Evolutionary conservation across 2,113 vertebrate genomes (phyloP).

Genomic region (Todiramphus saurophagus): DNA sequence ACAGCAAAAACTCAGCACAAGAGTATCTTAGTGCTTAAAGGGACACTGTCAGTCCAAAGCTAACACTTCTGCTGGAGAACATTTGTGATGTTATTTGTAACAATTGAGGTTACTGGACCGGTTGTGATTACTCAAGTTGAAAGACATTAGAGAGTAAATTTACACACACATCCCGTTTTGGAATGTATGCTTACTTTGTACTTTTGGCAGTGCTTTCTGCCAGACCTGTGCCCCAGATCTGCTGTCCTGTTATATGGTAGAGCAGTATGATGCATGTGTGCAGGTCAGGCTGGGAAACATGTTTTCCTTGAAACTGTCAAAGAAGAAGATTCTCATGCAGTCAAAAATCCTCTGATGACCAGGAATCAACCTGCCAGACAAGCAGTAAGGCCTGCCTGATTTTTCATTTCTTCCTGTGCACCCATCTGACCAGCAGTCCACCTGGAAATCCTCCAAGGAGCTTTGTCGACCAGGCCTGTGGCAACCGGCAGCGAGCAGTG

Average conservation of each 20-base stretch:
- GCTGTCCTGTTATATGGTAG: not conserved
- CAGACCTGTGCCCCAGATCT: not conserved
- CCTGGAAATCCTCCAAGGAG: not conserved
- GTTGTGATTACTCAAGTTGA: not conserved
- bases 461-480: not conserved
- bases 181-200: not conserved
- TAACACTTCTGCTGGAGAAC: not conserved
- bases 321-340: not conserved
- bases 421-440: not conserved
- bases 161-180: not conserved
- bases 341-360: not conserved
- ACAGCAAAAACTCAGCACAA: slow-evolving; percentile 20
- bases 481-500: not conserved
- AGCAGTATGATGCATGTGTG: rapidly evolving
- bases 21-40: not conserved
- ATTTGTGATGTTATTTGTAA: not conserved
- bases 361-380: not conserved
- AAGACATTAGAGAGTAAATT: not conserved
- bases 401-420: not conserved
- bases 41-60: not conserved
- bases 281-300: not conserved
- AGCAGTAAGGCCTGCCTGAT: not conserved
- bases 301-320: not conserved
- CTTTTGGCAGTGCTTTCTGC: not conserved
- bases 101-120: not conserved